Evolutionary conservation across 2,888 invertebrate genomes (phyloP).

Genomic region (Stenurella melanura): DNA sequence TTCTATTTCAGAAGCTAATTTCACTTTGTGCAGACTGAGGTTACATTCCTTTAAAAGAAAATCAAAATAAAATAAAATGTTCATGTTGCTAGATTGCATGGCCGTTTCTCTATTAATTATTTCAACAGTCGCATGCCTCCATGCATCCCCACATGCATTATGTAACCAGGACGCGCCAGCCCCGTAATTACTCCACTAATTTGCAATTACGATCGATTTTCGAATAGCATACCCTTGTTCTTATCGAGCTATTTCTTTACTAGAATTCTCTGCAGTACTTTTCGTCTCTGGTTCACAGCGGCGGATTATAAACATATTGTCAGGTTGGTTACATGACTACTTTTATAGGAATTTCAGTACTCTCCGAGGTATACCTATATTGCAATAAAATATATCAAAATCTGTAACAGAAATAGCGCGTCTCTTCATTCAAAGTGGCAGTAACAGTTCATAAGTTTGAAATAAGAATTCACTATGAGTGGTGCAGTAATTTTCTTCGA

Average conservation of each 20-base stretch:
- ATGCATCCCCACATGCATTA: conserved; percentile 51
- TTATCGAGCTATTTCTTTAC: conserved; percentile 27
- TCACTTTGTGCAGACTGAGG: neutral
- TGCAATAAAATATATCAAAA: no score
- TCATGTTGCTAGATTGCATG: conserved; percentile 33
- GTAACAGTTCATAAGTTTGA: no score
- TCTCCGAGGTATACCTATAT: no score
- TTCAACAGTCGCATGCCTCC: conserved; percentile 46
- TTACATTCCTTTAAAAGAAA: neutral
- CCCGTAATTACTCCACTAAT: conserved; percentile 53
- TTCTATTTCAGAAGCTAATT: no score
- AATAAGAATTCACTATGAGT: no score
- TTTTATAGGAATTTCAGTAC: no score
- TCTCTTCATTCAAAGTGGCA: no score
- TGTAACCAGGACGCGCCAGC: conserved; percentile 49
- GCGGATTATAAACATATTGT: no score
- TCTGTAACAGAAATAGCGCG: no score
- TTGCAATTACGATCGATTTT: conserved; percentile 53
- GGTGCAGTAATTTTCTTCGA: no score
- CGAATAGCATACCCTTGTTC: conserved; percentile 19
- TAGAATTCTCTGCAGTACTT: conserved; percentile 10
- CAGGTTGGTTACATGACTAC: no score
- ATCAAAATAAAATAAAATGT: conserved; percentile 11
- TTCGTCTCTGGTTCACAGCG: neutral
- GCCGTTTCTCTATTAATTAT: conserved; percentile 58